These are phyloP conservation scores for Dysidea cf. avara DNA, from an alignment of 37 sponge, comb jelly and placozoan species.

Conservation along the genomic window DNA sequence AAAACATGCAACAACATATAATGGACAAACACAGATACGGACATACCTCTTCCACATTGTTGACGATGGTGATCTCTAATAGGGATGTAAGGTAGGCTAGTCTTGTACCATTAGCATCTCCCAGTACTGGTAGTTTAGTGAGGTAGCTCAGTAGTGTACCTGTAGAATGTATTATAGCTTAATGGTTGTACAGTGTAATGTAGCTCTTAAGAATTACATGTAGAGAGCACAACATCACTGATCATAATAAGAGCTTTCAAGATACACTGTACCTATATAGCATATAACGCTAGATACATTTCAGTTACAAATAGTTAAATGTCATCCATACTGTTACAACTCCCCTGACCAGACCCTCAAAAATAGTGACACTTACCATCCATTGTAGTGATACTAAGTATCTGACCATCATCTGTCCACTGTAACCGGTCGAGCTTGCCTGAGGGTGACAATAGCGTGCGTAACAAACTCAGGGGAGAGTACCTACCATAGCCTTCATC, in stretches of 20 bases:
- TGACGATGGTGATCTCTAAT: conserved; percentile 75
- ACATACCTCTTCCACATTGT: conserved; percentile 77
- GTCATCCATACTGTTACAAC: too few relatives aligned
- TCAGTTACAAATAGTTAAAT: too few relatives aligned
- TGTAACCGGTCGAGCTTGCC: conserved; percentile 62
- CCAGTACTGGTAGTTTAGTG: conserved; percentile 85
- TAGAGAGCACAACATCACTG: too few relatives aligned
- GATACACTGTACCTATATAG: too few relatives aligned
- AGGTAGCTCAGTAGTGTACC: conserved; percentile 81
- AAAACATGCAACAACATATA: background rate
- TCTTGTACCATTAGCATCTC: conserved; percentile 68
- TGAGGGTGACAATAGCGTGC: conserved; percentile 3
- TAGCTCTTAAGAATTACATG: too few relatives aligned
- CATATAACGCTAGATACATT: too few relatives aligned
- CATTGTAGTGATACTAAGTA: conserved; percentile 79
- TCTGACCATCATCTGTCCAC: conserved; percentile 97
- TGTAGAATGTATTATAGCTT: conserved; percentile 8
- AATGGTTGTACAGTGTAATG: too few relatives aligned
- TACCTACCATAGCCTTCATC: conserved; percentile 80
- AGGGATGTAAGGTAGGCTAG: conserved; percentile 91
- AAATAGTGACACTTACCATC: conserved; percentile 43
- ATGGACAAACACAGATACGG: background rate
- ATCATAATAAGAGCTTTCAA: too few relatives aligned
- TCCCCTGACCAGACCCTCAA: too few relatives aligned
- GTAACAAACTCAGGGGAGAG: background rate